Evolutionary conservation across 2,888 invertebrate species (phyloP).

Genomic region (Pasiphila rectangulata): DNA sequence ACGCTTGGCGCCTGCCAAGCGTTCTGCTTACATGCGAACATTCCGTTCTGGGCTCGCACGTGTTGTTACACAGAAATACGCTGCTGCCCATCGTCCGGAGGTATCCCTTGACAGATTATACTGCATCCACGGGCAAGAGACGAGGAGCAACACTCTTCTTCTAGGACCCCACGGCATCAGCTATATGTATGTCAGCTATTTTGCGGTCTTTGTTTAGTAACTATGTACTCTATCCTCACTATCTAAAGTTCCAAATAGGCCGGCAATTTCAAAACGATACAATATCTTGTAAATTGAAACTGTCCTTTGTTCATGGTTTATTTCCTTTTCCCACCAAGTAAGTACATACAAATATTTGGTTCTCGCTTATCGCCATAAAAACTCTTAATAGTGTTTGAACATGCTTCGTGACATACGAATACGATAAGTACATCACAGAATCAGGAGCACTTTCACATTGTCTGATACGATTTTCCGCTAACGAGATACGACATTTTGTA

Average conservation of each 20-base stretch:
- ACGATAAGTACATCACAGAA: not conserved
- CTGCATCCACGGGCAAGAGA: too few species aligned
- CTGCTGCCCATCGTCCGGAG: too few species aligned
- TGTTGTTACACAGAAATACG: too few species aligned
- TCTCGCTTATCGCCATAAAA: conserved; percentile 12
- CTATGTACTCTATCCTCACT: not conserved
- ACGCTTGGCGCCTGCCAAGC: too few species aligned
- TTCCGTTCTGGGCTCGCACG: too few species aligned
- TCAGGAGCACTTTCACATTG: not conserved
- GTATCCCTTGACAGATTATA: too few species aligned
- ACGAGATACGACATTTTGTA: too few species aligned
- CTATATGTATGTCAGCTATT: too few species aligned
- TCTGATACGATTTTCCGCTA: not conserved
- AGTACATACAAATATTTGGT: conserved; percentile 15
- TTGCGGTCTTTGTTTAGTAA: too few species aligned
- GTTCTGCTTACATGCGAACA: too few species aligned
- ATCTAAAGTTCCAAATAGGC: not conserved
- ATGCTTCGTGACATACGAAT: not conserved
- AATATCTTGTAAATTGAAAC: conserved; percentile 10
- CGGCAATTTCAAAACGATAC: not conserved
- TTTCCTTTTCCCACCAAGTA: conserved; percentile 2
- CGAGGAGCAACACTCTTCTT: too few species aligned
- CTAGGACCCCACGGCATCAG: too few species aligned
- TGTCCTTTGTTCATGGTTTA: not conserved
- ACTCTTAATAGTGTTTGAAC: conserved; percentile 13